Evolutionary conservation across 1,140 invertebrate species (phyloP).

Genomic region (Mamestra configurata): DNA sequence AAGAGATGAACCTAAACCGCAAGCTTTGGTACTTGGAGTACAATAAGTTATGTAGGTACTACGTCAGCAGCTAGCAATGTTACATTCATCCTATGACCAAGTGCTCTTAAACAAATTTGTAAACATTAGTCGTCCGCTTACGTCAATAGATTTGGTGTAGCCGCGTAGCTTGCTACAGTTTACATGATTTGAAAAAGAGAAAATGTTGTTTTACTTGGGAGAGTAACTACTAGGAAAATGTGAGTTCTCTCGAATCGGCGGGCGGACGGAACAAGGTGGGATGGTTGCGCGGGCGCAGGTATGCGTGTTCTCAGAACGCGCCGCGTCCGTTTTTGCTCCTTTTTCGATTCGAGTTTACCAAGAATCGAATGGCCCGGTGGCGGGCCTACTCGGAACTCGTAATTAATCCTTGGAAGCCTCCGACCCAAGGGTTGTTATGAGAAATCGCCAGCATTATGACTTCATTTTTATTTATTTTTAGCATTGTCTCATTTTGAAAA

Average conservation of each 20-base stretch:
- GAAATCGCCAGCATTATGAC: conserved; percentile 79
- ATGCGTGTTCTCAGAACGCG: conserved; percentile 82
- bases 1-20: neutral
- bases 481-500: conserved; percentile 79
- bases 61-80: conserved; percentile 6
- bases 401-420: conserved; percentile 87
- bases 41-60: neutral
- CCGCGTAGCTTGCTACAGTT: conserved; percentile 36
- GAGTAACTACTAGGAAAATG: conserved; percentile 79
- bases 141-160: conserved; percentile 27
- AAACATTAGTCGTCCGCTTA: conserved; percentile 34
- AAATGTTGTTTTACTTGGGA: conserved; percentile 59
- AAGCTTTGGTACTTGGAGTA: neutral
- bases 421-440: conserved; percentile 83
- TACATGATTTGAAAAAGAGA: conserved; percentile 64
- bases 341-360: conserved; percentile 85
- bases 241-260: conserved; percentile 71
- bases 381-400: conserved; percentile 85
- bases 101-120: conserved; percentile 37
- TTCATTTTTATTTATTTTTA: conserved; percentile 75
- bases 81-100: conserved; percentile 5
- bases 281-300: conserved; percentile 81
- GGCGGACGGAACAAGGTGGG: conserved; percentile 71
- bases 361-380: conserved; percentile 85
- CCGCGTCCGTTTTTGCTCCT: conserved; percentile 83